Evolutionary conservation across 2,797 vertebrate species (phyloP).

Genomic region (Pipistrellus kuhlii): DNA sequence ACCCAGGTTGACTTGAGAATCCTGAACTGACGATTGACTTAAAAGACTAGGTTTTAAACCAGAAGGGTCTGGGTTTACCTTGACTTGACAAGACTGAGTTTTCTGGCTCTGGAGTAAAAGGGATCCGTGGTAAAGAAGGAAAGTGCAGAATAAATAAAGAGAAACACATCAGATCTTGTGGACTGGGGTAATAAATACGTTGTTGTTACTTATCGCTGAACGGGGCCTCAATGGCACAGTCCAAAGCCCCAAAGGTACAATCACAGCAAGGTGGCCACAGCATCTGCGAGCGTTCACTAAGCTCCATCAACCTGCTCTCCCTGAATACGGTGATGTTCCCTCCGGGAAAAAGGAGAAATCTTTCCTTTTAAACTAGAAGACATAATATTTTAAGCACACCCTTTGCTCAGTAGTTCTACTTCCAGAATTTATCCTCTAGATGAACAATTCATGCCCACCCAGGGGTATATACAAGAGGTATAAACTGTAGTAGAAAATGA

Average conservation of each 20-base stretch:
- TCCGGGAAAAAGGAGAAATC: constrained; percentile 54
- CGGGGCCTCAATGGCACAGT: neutral
- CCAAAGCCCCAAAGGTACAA: neutral
- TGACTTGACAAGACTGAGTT: neutral
- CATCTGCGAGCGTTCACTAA: neutral
- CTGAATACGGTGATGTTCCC: constrained; percentile 14
- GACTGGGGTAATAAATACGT: neutral
- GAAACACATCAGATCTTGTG: neutral
- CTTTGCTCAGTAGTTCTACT: neutral
- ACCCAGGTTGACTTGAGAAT: neutral
- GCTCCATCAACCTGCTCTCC: neutral
- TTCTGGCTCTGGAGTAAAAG: neutral
- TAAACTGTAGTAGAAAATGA: neutral
- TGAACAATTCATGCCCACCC: neutral
- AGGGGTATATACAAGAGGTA: neutral
- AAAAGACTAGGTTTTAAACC: neutral
- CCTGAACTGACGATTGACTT: neutral
- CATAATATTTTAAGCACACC: neutral
- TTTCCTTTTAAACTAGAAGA: constrained; percentile 55
- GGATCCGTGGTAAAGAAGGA: neutral
- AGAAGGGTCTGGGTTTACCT: neutral
- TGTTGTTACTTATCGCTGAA: neutral
- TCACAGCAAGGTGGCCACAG: neutral
- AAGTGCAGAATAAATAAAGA: neutral
- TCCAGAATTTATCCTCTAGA: neutral